Evolutionary conservation across 2,888 invertebrate genomes (phyloP), one percentile per base, ranked within the genome.

Genomic region (Drosophila prolongata): DNA sequence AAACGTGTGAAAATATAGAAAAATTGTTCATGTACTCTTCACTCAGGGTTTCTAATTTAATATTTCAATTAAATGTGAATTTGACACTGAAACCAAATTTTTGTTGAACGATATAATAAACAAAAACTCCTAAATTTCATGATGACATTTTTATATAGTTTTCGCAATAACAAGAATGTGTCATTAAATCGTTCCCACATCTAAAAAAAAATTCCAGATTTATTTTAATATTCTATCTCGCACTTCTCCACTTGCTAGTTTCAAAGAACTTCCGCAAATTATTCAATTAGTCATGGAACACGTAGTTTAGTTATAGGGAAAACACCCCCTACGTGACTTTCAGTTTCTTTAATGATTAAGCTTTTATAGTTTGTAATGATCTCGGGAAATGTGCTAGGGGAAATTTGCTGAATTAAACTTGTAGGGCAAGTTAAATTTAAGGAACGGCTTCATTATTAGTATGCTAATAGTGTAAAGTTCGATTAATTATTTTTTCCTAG

Each of bases 271-370:
- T 65, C 44, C 68, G 38, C 62, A 34, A 61, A 52, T 66, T 38
- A 37, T 67, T 67, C 52, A 37, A 52, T 67, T 67, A 67, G 52
- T 67, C 68, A 65, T 65, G 46, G 14, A 24, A 62, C 62, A 62
- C 62, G 64, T 62, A 62, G 38, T 40, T 34, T 4, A 19, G 14
- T 65, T 52, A 37, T 30, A 46, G 68, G 43, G 30, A 67, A 65
- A 46, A 43, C 53, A 16, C 37, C 30, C 35, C 8, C 64, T 50
- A 67, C 52, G 66, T 65, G 67, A 66, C 52, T 44, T 34, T 52
- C 37, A 13, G 37, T 38, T 61, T 46, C 19, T 34, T 24, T 47
- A 61, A 52, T 46, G 10, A 56, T 40, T 11, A 13, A 55, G 16
- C 4, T 30, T 30, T 16, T 3, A 14, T 16, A 37, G 8, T 42